phyloP scores from a whole-genome alignment of 2,888 invertebrate genomes.

The Heteromyza rotundicornis region DNA sequence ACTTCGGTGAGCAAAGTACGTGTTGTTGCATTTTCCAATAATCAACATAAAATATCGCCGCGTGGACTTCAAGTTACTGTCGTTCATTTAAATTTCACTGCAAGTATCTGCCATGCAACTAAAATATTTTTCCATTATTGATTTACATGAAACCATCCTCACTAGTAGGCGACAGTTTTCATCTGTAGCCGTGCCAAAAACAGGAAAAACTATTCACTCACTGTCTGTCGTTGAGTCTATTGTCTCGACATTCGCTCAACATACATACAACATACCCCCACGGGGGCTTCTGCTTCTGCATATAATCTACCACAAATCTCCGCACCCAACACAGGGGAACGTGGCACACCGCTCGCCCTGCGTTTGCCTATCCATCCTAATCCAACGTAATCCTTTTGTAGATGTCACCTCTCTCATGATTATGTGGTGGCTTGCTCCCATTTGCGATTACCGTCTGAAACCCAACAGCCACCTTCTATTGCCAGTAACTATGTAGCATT shows the following conservation, averaged over 20 bases:
- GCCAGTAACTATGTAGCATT: too few relatives aligned
- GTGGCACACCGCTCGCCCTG: too few relatives aligned
- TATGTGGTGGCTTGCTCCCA: background rate
- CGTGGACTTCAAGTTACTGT: too few relatives aligned
- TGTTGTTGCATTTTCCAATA: too few relatives aligned
- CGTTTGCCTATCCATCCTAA: background rate
- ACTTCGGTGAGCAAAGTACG: too few relatives aligned
- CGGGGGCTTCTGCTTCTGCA: background rate
- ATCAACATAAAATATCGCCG: too few relatives aligned
- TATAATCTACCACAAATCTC: background rate
- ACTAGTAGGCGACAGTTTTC: background rate
- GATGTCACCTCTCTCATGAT: background rate
- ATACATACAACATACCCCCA: background rate
- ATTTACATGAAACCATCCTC: slow-evolving; percentile 13
- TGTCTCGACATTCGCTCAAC: background rate
- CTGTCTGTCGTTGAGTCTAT: background rate
- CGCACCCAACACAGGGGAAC: too few relatives aligned
- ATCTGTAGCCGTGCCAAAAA: background rate
- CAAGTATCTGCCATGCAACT: too few relatives aligned
- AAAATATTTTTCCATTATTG: too few relatives aligned
- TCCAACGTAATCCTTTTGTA: background rate
- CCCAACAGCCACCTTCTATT: background rate
- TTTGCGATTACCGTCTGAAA: background rate
- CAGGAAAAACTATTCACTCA: background rate
- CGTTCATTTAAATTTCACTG: too few relatives aligned